Evolutionary conservation across 1,140 invertebrate species (phyloP).

Genomic region (Diorhabda elongata): DNA sequence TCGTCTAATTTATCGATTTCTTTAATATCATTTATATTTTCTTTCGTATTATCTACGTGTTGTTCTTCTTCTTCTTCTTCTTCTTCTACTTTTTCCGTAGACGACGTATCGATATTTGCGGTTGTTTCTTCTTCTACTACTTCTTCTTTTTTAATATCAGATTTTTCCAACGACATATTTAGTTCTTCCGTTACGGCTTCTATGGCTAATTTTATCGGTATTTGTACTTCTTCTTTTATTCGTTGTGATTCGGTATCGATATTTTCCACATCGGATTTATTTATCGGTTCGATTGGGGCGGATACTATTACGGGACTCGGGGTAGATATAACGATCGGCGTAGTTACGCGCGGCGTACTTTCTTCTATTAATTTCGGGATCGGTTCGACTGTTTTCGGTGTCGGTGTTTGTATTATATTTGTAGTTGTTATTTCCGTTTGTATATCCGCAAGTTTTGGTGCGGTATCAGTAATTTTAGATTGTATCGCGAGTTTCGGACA

Average conservation of each 20-base stretch:
- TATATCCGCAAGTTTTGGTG: neutral
- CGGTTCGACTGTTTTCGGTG: neutral
- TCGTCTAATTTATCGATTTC: constrained; percentile 39
- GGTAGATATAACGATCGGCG: constrained; percentile 40
- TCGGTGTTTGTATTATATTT: neutral
- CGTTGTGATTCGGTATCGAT: neutral
- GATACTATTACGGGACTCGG: constrained; percentile 54
- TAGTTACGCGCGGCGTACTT: neutral
- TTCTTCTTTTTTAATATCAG: constrained; percentile 24
- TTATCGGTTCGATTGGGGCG: constrained; percentile 19
- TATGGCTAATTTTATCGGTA: constrained; percentile 32
- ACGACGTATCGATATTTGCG: constrained; percentile 6
- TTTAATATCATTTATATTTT: constrained; percentile 27
- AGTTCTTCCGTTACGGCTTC: constrained; percentile 40
- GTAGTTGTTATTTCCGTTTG: neutral
- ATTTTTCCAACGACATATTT: constrained; percentile 33
- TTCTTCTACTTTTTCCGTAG: neutral
- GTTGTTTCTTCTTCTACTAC: constrained; percentile 16
- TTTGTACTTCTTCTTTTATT: constrained; percentile 17
- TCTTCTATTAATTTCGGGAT: neutral
- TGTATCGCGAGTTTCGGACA: neutral
- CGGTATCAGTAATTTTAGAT: constrained; percentile 14
- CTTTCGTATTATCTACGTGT: constrained; percentile 14
- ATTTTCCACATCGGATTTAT: constrained; percentile 19
- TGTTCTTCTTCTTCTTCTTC: constrained; percentile 22